These are phyloP conservation scores for Erpobdella octoculata DNA, from an alignment of 2,888 invertebrate species.

Conservation along the genomic window DNA sequence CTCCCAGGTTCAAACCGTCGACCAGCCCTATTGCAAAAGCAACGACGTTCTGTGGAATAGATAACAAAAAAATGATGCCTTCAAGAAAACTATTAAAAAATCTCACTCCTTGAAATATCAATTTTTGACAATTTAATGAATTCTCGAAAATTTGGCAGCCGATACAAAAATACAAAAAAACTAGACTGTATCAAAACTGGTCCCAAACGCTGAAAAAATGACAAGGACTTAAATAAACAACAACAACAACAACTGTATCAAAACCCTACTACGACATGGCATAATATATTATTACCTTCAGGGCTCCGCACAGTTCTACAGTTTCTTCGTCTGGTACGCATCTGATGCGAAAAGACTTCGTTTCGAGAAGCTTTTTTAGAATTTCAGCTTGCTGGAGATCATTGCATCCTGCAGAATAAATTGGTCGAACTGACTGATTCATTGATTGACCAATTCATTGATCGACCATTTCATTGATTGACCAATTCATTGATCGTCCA, in stretches of 20 bases:
- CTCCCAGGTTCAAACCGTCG: constrained; percentile 86
- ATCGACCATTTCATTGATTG: too few relatives aligned
- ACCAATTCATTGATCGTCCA: neutral
- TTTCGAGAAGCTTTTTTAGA: constrained; percentile 83
- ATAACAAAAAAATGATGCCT: too few relatives aligned
- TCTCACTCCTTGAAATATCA: too few relatives aligned
- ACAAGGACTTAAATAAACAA: too few relatives aligned
- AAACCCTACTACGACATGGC: too few relatives aligned
- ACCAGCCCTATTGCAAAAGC: constrained; percentile 96
- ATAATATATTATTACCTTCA: constrained; percentile 87
- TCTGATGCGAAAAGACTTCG: constrained; percentile 78
- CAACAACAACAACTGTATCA: too few relatives aligned
- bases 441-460: neutral
- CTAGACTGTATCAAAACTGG: too few relatives aligned
- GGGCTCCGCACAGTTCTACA: constrained; percentile 96
- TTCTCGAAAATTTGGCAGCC: too few relatives aligned
- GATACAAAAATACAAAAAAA: too few relatives aligned
- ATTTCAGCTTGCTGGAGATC: constrained; percentile 62
- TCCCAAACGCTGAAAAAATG: too few relatives aligned
- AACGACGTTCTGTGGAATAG: constrained; percentile 78
- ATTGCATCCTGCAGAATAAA: constrained; percentile 42
- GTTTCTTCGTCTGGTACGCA: constrained; percentile 84
- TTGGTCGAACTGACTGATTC: neutral
- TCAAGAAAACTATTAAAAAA: too few relatives aligned
- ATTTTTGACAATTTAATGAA: too few relatives aligned